Evolutionary conservation across 2,797 vertebrate species (phyloP).

Genomic region (Microtus agrestis): DNA sequence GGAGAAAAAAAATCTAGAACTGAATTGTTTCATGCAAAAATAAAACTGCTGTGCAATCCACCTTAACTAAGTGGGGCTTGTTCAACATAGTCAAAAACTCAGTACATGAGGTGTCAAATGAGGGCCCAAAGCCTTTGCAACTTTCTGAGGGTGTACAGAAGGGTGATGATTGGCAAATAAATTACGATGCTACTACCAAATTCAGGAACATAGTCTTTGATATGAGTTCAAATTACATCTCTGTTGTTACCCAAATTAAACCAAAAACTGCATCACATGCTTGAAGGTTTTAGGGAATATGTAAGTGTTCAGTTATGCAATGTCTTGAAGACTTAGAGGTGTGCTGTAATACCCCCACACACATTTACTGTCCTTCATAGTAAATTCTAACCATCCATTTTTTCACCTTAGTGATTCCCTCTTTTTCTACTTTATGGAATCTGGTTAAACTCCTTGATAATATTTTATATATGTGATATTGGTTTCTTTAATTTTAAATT

Average conservation of each 20-base stretch:
- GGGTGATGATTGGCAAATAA: neutral
- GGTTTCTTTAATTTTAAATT: neutral
- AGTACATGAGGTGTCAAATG: neutral
- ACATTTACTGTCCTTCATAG: neutral
- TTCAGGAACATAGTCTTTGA: neutral
- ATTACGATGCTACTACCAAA: neutral
- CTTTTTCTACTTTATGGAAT: neutral
- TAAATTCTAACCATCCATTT: neutral
- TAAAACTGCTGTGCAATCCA: neutral
- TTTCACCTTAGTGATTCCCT: neutral
- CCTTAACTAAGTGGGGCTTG: neutral
- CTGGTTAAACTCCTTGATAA: neutral
- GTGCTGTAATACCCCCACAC: neutral
- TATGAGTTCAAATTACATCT: neutral
- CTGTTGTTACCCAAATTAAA: neutral
- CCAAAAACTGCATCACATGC: neutral
- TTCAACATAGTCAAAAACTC: neutral
- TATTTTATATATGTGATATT: neutral
- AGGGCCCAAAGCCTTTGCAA: neutral
- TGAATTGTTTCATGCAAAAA: neutral
- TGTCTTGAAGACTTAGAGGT: neutral
- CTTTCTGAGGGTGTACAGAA: neutral
- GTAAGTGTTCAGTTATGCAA: neutral
- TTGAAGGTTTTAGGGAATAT: neutral
- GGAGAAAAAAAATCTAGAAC: neutral